Evolutionary conservation across 2,797 vertebrate species (phyloP), one percentile per base, ranked within the genome.

Genomic region (Florisuga fusca): DNA sequence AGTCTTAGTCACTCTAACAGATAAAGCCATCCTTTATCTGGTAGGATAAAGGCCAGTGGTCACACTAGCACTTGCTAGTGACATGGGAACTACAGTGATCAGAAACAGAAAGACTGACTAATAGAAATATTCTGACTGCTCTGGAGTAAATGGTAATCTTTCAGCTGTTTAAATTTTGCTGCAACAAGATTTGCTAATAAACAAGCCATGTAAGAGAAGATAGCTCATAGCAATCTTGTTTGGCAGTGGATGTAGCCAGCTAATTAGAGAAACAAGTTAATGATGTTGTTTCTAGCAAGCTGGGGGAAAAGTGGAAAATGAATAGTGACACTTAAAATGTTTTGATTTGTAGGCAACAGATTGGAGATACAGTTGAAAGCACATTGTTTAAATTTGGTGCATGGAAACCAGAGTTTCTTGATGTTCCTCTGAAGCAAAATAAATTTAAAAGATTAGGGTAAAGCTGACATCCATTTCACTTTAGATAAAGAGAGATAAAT

Each of bases 181-280:
- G 54, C 34, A 87, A n/a, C 84, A 91, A 82, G 29, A 48, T 59
- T 61, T 58, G 36, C 36, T 93, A 95, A 92, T 84, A 90, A 93
- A 63, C 63, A 95, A 76, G 59, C 72, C 33, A 69, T 51, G 27
- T 61, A 91, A 91, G 79, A 77, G 33, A 62, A 84, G 36, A 86
- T 69, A 61, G 67, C 72, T 92, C 73, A 68, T 57, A 90, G 75
- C 66, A 38, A 88, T 95, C 76, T 95, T 77, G 41, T 82, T 94
- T 95, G 89, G 88, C 89, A 96, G 61, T 46, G 29, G 27, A 15
- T 25, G 53, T 68, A 95, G 86, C 54, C 77, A 93, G 78, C 77
- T 95, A 93, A 95, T 95, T 96, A 94, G 58, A 85, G 77, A 92
- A 77, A 66, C 51, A 84, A 94, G 50, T 90, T 94, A 89, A 79